Evolutionary conservation across 2,888 invertebrate genomes (phyloP), one percentile per base, ranked within the genome.

Genomic region (Aphidoletes aphidimyza): DNA sequence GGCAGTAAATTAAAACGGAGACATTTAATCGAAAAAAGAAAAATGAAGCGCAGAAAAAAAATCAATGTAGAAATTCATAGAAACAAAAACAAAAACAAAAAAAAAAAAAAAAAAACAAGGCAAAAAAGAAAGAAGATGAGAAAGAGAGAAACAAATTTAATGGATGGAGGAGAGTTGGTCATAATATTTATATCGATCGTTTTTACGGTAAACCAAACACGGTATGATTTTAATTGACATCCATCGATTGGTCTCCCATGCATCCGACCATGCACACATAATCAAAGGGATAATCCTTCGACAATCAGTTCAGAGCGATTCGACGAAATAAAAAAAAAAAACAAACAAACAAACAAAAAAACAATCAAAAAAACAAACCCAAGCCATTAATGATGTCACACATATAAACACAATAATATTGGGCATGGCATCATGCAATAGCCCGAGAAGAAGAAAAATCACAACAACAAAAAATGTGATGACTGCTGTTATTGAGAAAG

Each of bases 171-270:
- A 14, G 69, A 69, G 11, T 30, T 34, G 34, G 30, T 69, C 69
- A 30, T 69, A 69, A 69, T 69, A 69, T 69, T 69, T 26, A 69
- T 54, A 54, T 54, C 54, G 78, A 78, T 78, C 36, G 78, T 78
- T 78, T 78, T 78, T 34, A 78, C 36, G 78, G 78, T 78, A 78
- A 26, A 26, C 22, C 30, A 26, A 78, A 78, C 36, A 34, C 36
- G 78, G 34, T 36, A 81, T 37, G n/a, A 81, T 81, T 81, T 81
- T 81, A 81, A 81, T 81, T 81, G 81, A 81, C 81, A 37, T 81
- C 37, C 81, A 37, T 37, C 81, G 81, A 81, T 81, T 81, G 37
- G 37, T 11, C 17, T n/a, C 37, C 2, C n/a, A 69, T 81, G 37
- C 17, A 81, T 37, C 19, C 36, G n/a, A n/a, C 36, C 36, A n/a